Conservation (phyloP, 2,113 vertebrate genomes). For the Rhizomys pruinosus region DNA sequence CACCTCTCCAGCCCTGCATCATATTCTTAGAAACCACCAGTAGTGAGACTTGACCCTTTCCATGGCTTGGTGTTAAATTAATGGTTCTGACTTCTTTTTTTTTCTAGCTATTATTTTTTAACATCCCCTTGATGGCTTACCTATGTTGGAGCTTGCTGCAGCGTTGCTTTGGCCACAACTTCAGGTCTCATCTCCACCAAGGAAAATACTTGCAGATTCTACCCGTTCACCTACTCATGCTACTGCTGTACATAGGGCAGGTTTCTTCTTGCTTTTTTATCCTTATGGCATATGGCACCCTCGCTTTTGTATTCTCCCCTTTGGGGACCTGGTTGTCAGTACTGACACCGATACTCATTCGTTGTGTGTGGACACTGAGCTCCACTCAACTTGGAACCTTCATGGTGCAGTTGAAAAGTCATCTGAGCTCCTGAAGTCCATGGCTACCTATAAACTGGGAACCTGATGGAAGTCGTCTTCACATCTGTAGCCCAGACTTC, state of each 20-base stretch:
- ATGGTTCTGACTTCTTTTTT: slow-evolving; percentile 49
- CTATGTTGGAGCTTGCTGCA: slow-evolving; percentile 95
- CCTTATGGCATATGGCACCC: slow-evolving; percentile 91
- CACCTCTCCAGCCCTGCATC: too few relatives aligned
- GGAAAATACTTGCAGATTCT: slow-evolving; percentile 80
- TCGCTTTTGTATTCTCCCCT: slow-evolving; percentile 94
- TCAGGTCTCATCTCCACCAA: slow-evolving; percentile 90
- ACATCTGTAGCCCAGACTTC: neutral
- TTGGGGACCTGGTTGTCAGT: slow-evolving; percentile 92
- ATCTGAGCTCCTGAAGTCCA: slow-evolving; percentile 86
- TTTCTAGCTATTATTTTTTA: slow-evolving; percentile 94
- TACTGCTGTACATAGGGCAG: slow-evolving; percentile 94
- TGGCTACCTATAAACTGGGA: neutral
- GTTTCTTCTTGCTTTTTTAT: slow-evolving; percentile 93
- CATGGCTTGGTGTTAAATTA: neutral
- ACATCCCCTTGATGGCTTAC: slow-evolving; percentile 94
- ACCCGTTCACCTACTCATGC: slow-evolving; percentile 88
- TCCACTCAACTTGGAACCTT: slow-evolving; percentile 84
- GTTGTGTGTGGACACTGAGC: slow-evolving; percentile 90
- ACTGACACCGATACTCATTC: slow-evolving; percentile 88
- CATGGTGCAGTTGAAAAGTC: slow-evolving; percentile 87
- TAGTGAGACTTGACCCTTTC: neutral
- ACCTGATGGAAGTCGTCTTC: neutral
- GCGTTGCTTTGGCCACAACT: slow-evolving; percentile 91
- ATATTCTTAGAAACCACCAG: slow-evolving; percentile 9